A percentile compares a stretch with the other conserved stretches of the same genome.
These are phyloP conservation scores for Emydocephalus ijimae DNA, from an alignment of 2,113 vertebrate species.

Conservation along the genomic window DNA sequence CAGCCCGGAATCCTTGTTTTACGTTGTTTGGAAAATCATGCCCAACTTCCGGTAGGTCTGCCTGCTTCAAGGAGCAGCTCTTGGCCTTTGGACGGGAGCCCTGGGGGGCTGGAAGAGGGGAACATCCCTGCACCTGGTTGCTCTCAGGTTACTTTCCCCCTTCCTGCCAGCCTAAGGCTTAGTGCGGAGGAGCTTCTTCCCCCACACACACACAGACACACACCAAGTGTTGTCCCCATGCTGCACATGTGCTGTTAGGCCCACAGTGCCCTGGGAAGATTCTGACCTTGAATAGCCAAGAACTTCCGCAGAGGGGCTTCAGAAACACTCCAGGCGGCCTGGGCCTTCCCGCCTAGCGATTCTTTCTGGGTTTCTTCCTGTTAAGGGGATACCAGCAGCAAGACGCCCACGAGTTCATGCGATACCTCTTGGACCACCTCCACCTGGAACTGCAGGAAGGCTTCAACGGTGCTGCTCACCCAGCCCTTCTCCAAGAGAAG, in stretches of 20 bases:
- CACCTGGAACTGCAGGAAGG: constrained; percentile 92
- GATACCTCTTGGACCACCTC: constrained; percentile 96
- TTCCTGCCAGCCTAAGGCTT: background rate
- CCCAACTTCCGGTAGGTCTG: constrained; percentile 92
- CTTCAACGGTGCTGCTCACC: constrained; percentile 81
- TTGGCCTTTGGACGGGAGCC: background rate
- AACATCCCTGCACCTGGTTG: no score
- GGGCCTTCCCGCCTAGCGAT: background rate
- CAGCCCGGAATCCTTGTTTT: constrained; percentile 96
- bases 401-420: constrained; percentile 98
- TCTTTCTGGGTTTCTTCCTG: constrained; percentile 27
- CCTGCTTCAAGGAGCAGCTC: background rate
- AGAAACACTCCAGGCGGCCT: background rate
- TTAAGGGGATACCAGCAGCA: constrained; percentile 97
- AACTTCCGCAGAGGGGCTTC: background rate
- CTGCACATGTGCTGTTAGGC: background rate
- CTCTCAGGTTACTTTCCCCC: background rate
- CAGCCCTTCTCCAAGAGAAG: constrained; percentile 75
- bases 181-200: no score
- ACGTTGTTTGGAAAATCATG: constrained; percentile 99
- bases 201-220: background rate
- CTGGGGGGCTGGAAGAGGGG: background rate
- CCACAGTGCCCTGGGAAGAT: background rate
- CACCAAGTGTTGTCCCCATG: background rate
- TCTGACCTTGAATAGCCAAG: no score